A percentile compares a stretch with the other conserved stretches of the same genome.
phyloP scores from a whole-genome alignment of 2,113 vertebrate genomes.

The Leptodactylus fuscus region DNA sequence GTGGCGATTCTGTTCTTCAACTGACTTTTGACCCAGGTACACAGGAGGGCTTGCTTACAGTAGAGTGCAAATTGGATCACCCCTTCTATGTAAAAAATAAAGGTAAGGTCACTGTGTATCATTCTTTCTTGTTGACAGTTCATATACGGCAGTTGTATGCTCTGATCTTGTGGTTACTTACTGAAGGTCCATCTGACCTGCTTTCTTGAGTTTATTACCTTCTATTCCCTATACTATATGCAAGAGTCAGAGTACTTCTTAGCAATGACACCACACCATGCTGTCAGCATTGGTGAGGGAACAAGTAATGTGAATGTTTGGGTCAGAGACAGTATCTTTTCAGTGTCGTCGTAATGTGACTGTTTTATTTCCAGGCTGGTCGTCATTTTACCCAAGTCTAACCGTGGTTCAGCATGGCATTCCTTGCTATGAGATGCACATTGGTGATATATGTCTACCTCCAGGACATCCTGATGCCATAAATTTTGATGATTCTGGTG shows the following conservation, averaged over 20 bases:
- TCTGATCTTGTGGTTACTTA: background rate
- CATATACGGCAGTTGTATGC: background rate
- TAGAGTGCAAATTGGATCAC: conserved; percentile 94
- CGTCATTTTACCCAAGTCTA: conserved; percentile 97
- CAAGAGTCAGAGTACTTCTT: no score
- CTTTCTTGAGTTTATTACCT: background rate
- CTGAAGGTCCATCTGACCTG: background rate
- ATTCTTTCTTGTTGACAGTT: background rate
- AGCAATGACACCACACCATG: no score
- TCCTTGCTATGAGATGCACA: conserved; percentile 96
- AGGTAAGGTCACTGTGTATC: conserved; percentile 76
- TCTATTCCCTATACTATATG: no score
- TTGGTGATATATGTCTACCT: conserved; percentile 96
- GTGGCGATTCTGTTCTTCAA: conserved; percentile 92
- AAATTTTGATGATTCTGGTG: conserved; percentile 98
- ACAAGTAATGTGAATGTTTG: background rate
- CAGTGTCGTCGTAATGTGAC: no score
- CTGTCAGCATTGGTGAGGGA: background rate
- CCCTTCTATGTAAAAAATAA: conserved; percentile 98
- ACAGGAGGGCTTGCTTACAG: conserved; percentile 86
- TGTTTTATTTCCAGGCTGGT: conserved; percentile 84
- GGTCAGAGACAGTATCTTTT: no score
- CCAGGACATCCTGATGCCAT: conserved; percentile 98
- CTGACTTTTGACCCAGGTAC: conserved; percentile 97
- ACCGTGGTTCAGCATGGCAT: conserved; percentile 99